Conservation (phyloP, 2,113 vertebrate species). For the Sander vitreus region DNA sequence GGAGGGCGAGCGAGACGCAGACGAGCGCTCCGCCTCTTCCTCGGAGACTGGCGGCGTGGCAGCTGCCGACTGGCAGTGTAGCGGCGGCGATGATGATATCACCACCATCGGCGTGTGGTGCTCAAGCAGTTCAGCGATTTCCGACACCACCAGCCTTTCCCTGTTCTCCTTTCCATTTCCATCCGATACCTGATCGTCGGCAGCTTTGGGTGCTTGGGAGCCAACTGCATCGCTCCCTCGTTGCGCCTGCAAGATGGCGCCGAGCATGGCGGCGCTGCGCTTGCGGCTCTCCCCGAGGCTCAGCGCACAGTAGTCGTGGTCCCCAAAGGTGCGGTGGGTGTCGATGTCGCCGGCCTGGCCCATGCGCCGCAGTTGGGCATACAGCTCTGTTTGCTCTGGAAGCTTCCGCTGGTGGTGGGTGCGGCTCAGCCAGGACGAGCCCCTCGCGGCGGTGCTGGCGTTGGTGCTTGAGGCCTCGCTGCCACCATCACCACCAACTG, state of each 20-base stretch:
- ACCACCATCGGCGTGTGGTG: conserved; percentile 11
- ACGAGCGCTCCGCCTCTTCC: conserved; percentile 72
- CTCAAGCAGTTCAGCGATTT: conserved; percentile 7
- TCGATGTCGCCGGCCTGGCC: conserved; percentile 71
- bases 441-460: conserved; percentile 73
- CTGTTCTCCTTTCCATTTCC: conserved; percentile 41
- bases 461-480: conserved; percentile 67
- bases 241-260: conserved; percentile 65
- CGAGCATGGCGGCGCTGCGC: conserved; percentile 68
- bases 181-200: conserved; percentile 45
- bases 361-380: conserved; percentile 90
- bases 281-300: conserved; percentile 80
- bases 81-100: neutral
- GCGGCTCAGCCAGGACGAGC: conserved; percentile 64
- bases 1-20: conserved; percentile 73
- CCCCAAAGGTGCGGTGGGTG: conserved; percentile 87
- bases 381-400: conserved; percentile 93
- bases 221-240: conserved; percentile 46
- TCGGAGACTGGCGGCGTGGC: conserved; percentile 66
- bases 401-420: conserved; percentile 86
- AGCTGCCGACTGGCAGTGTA: conserved; percentile 43
- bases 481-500: neutral
- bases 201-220: conserved; percentile 13
- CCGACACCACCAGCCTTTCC: conserved; percentile 21
- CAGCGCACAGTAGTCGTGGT: conserved; percentile 96